These are phyloP conservation scores for Salticus scenicus DNA, from an alignment of 2,888 invertebrate species.

Conservation along the genomic window DNA sequence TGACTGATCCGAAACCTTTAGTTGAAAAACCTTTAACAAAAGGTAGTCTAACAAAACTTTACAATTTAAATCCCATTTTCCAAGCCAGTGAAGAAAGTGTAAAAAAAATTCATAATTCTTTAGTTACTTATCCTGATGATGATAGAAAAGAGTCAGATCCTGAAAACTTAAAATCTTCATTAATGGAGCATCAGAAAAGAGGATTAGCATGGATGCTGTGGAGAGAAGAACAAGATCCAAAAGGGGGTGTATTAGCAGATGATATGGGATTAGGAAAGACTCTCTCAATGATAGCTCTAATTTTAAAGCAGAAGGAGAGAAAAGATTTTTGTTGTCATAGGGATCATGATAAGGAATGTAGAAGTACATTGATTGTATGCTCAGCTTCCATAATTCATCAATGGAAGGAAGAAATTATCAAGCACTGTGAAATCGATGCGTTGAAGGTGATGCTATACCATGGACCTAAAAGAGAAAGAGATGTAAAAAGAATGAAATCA, in stretches of 20 bases:
- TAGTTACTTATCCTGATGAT: slow-evolving; percentile 82
- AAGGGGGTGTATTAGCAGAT: slow-evolving; percentile 80
- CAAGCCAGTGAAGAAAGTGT: slow-evolving; percentile 80
- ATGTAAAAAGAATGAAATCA: slow-evolving; percentile 74
- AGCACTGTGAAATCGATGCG: slow-evolving; percentile 80
- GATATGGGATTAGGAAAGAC: slow-evolving; percentile 91
- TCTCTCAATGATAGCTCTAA: slow-evolving; percentile 86
- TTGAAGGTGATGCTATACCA: slow-evolving; percentile 86
- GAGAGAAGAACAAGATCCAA: slow-evolving; percentile 88
- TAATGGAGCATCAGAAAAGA: slow-evolving; percentile 90
- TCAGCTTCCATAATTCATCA: slow-evolving; percentile 93
- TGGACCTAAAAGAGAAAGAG: slow-evolving; percentile 83
- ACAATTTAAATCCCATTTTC: neutral
- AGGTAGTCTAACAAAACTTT: neutral
- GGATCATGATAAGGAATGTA: neutral
- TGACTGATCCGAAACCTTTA: slow-evolving; percentile 74
- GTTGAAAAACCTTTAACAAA: slow-evolving; percentile 76
- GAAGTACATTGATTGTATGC: slow-evolving; percentile 86
- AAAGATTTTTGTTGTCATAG: neutral
- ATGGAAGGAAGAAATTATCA: slow-evolving; percentile 88
- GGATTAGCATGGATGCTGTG: slow-evolving; percentile 92
- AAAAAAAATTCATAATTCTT: slow-evolving; percentile 83
- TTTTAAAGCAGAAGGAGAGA: slow-evolving; percentile 78
- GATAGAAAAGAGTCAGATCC: slow-evolving; percentile 78
- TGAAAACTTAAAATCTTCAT: slow-evolving; percentile 80